Evolutionary conservation across 2,888 invertebrate genomes (phyloP).

Genomic region (Torymus auratus): DNA sequence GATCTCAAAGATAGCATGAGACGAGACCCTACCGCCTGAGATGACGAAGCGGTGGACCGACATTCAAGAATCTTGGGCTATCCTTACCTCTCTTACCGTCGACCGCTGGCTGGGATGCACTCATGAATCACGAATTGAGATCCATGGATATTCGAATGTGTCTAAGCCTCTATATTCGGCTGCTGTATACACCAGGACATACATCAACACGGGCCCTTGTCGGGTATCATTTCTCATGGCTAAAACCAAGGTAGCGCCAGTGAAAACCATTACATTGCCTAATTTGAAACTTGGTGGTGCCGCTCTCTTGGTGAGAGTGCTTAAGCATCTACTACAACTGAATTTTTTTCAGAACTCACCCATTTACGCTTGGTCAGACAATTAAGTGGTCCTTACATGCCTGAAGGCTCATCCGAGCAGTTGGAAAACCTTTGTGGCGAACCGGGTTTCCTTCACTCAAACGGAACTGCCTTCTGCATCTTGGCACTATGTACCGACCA

Average conservation of each 20-base stretch:
- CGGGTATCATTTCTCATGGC: not conserved
- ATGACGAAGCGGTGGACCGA: not conserved
- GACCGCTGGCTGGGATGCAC: not conserved
- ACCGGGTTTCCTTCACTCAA: not conserved
- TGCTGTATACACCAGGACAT: not conserved
- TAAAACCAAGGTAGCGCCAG: constrained; percentile 1
- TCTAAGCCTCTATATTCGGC: not conserved
- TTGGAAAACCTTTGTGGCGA: constrained; percentile 6
- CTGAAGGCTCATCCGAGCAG: not conserved
- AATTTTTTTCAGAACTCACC: not conserved
- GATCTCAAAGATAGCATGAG: not conserved
- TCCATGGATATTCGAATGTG: not conserved
- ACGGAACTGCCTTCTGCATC: not conserved
- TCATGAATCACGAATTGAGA: not conserved
- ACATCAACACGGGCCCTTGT: not conserved
- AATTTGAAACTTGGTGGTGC: constrained; percentile 7
- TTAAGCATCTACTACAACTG: not conserved
- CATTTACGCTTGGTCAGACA: not conserved
- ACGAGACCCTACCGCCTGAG: not conserved
- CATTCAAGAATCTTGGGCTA: not conserved
- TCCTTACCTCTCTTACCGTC: not conserved
- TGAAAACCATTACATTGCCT: not conserved
- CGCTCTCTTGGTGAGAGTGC: not conserved
- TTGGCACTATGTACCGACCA: not conserved
- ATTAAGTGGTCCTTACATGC: not conserved